Conservation (phyloP, 1,140 invertebrate species). For the Solenopsis invicta region DNA sequence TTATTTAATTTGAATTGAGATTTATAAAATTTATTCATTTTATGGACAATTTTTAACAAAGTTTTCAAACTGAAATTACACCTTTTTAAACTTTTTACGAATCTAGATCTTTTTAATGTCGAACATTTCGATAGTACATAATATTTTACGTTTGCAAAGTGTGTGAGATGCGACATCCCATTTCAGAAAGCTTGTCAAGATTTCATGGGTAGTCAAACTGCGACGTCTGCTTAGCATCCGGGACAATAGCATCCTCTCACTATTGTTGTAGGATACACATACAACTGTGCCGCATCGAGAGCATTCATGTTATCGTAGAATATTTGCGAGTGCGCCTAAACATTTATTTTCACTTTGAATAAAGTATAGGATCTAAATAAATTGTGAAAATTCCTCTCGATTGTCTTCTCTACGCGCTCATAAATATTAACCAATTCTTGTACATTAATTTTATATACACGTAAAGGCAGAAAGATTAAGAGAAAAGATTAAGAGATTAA, state of each 20-base stretch:
- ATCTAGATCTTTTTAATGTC: not conserved
- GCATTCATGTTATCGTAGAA: constrained; percentile 36
- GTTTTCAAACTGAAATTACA: not conserved
- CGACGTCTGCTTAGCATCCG: constrained; percentile 25
- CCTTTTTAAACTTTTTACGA: not conserved
- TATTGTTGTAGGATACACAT: constrained; percentile 45
- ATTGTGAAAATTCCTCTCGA: not conserved
- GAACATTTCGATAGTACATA: not conserved
- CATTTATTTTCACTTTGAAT: not conserved
- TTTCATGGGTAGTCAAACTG: constrained; percentile 49
- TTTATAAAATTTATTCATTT: not conserved
- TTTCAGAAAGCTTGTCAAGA: constrained; percentile 53
- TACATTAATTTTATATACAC: not conserved
- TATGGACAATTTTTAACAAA: not conserved
- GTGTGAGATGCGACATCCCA: constrained; percentile 34
- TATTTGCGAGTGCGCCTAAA: constrained; percentile 1
- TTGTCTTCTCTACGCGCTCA: not conserved
- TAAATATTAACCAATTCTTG: not conserved
- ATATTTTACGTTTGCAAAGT: constrained; percentile 4
- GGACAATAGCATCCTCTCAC: constrained; percentile 40
- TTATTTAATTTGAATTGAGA: not conserved
- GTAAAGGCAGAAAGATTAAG: too few species aligned
- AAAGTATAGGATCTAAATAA: constrained; percentile 4
- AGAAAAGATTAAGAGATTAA: constrained; percentile 1
- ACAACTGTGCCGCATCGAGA: not conserved